Base-by-base conservation (phyloP, 2,113 vertebrate species). In the Pelobates fuscus region DNA sequence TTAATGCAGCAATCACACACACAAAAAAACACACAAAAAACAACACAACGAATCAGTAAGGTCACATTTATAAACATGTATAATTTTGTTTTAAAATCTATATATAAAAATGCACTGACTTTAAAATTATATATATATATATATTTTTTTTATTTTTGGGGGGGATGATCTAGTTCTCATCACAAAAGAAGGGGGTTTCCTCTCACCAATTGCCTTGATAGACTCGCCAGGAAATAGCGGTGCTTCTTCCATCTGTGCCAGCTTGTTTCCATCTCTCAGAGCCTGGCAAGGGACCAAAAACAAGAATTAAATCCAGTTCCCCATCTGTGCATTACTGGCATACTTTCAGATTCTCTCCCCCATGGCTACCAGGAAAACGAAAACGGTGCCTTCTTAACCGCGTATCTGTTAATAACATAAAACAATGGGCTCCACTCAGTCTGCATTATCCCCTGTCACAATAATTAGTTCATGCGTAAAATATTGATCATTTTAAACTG, bases 211-310 rank as follows among this genome's bases (percentile, higher is more conserved):
- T 37, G 89, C 89, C 86, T 95, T 95, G 84, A 97, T 86, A 55
- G 88, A 93, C 85, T 99, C 97, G 78, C 96, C 95, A 14, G 96
- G 95, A 68, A 98, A 89, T 82, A 97, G 90, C 1, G 95, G 94
- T 3, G 96, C 92, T 81, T 96, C 94, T 79, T 97, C 95, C 91
- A 94, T 91, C 84, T 91, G 92, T 54, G 87, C 91, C 69, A 89
- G 88, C 41, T 90, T 89, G 77, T 92, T 92, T 65, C 91, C 89
- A 80, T 93, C 95, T 82, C 92, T 92, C 52, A 96, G 87, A 52
- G 88, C 91, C 81, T 96, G 89, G 84, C 84, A 86, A 79, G 67
- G 23, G 78, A 85, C 49, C 81, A 86, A 88, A 85, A 84, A 49
- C 0, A 17, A 59, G 21, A 70, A 86, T 81, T 85, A 81, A 89